Conservation (phyloP, 92 coral and sea anemone species). For the Paramuricea clavata region DNA sequence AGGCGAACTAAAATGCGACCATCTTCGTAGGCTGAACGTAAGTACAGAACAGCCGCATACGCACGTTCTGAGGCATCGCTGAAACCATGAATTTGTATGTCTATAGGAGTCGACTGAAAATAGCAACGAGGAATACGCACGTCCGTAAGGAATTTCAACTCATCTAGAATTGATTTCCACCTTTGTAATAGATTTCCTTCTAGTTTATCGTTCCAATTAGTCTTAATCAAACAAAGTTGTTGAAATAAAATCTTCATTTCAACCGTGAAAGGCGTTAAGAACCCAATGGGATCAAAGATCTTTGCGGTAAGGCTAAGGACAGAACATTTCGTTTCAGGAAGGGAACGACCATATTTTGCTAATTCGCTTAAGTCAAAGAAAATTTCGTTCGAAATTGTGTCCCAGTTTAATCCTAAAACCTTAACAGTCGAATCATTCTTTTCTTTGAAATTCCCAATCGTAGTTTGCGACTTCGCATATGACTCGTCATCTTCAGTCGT, state of each 20-base stretch:
- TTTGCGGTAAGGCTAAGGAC: background rate
- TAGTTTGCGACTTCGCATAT: background rate
- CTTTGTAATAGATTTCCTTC: too few relatives aligned
- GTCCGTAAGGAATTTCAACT: too few relatives aligned
- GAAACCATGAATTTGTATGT: background rate
- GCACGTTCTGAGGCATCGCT: background rate
- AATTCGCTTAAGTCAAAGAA: background rate
- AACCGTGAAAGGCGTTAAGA: slow-evolving; percentile 67
- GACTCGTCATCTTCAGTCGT: background rate
- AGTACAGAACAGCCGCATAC: background rate
- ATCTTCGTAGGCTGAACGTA: background rate
- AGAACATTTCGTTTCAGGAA: background rate
- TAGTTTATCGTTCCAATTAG: too few relatives aligned
- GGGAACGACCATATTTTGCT: background rate
- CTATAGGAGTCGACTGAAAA: too few relatives aligned
- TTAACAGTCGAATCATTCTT: background rate
- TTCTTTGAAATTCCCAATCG: background rate
- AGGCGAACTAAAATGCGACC: background rate
- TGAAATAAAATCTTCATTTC: slow-evolving; percentile 59
- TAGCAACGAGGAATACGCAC: too few relatives aligned
- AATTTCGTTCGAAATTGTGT: background rate
- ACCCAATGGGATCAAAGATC: too few relatives aligned
- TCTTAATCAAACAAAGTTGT: slow-evolving; percentile 21
- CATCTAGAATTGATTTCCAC: too few relatives aligned
- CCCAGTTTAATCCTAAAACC: background rate